Percentiles rank a stretch among this genome's conserved stretches.
phyloP scores from a whole-genome alignment of 2,113 vertebrate species.

The Pampusana beccarii region DNA sequence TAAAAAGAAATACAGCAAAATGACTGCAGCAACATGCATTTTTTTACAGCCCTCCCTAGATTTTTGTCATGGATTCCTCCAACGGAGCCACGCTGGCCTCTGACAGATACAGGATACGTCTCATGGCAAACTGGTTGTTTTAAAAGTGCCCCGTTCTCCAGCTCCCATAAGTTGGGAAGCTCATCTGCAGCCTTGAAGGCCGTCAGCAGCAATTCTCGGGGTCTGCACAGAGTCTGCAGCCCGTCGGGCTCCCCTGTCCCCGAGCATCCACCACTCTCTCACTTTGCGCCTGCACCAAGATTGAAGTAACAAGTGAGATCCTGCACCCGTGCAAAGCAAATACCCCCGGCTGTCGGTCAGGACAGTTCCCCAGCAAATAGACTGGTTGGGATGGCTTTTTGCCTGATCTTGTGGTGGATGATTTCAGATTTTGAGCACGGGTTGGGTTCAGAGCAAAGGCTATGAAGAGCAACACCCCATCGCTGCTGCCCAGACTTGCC shows the following conservation, averaged over 20 bases:
- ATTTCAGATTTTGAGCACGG: neutral
- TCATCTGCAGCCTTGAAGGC: neutral
- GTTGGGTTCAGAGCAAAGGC: neutral
- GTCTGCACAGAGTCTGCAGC: neutral
- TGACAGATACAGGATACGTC: neutral
- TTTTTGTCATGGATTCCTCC: neutral
- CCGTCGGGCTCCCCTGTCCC: neutral
- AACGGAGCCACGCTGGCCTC: fast-evolving
- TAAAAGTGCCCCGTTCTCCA: neutral
- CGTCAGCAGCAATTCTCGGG: neutral
- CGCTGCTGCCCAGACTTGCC: neutral
- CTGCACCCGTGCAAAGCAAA: neutral
- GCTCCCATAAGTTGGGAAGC: neutral
- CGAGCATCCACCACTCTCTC: neutral
- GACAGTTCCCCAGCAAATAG: neutral
- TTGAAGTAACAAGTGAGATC: neutral
- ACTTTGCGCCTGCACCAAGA: neutral
- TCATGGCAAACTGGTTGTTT: neutral
- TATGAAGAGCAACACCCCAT: neutral
- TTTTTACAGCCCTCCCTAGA: neutral
- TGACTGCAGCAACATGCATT: fast-evolving
- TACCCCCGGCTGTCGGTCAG: neutral
- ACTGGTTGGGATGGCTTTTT: neutral
- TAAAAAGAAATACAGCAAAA: neutral
- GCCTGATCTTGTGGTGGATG: neutral